phyloP scores from a whole-genome alignment of 2,797 vertebrate species.

The Arremon aurantiirostris region DNA sequence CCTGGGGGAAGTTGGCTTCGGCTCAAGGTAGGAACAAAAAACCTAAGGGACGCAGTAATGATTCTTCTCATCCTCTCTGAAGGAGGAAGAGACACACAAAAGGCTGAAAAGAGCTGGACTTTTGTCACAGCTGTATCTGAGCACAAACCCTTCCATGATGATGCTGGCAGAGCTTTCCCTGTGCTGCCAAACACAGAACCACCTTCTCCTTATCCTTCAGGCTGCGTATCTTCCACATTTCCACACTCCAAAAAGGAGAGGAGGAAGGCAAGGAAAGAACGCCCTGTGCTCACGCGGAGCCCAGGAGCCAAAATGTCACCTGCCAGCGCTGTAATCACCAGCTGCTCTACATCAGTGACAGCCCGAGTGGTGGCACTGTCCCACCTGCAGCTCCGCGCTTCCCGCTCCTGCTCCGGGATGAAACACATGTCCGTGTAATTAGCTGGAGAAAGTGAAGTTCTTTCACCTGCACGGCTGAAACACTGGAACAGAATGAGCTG shows the following conservation, averaged over 20 bases:
- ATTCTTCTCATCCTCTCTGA: neutral
- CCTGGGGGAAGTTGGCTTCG: conserved; percentile 34
- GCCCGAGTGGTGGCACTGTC: neutral
- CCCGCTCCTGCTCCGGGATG: neutral
- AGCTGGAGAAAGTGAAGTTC: neutral
- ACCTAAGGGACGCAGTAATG: neutral
- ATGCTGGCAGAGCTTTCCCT: neutral
- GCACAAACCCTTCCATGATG: neutral
- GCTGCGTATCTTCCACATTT: neutral
- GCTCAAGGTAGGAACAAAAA: conserved; percentile 25
- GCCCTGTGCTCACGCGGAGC: conserved; percentile 22
- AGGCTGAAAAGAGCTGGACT: neutral
- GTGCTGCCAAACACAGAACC: neutral
- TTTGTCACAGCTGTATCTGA: neutral
- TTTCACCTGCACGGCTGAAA: neutral
- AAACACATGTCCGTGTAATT: neutral
- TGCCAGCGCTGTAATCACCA: conserved; percentile 49
- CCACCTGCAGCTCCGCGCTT: neutral
- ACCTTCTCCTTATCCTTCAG: neutral
- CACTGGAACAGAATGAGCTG: neutral
- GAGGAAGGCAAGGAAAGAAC: conserved; percentile 20
- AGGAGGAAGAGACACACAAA: neutral
- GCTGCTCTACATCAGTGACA: conserved; percentile 16
- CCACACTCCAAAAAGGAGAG: neutral
- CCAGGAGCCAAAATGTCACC: conserved; percentile 52